Base-by-base conservation (phyloP, 2,888 invertebrate species). In the Drosophila lutescens region DNA sequence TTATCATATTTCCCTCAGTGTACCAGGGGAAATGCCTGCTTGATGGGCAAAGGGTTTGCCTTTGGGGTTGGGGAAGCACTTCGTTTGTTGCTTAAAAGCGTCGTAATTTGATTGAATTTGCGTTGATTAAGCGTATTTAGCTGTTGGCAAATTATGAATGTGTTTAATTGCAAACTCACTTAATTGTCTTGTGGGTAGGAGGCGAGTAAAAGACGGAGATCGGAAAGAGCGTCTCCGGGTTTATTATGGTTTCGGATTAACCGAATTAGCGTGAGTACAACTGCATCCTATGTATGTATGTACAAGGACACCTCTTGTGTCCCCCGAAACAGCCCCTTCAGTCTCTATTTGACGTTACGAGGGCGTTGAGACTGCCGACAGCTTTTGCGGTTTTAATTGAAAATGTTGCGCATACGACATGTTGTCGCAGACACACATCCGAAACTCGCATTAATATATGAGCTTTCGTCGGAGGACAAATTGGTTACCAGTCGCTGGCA, bases 101-200 rank as follows among this genome's bases (percentile, higher is more conserved):
- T 74, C 66, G 74, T 82, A 88, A 80, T 86, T 88, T 86, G 80
- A 86, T 86, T 88, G 80, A 85, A 84, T 88, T 86, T 84, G 74
- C 80, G 76, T 78, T 81, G 87, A 88, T 88, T 84, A 86, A 80
- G 79, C 77, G 75, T 80, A 82, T 86, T 82, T 82, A 76, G 82
- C 89, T 77, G 63, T 76, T 76, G 79, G 88, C 76, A 80, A 80
- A 78, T 86, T 88, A 88, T 86, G 73, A 76, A 79, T 79, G 86
- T 78, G 72, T 74, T 74, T 76, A 88, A 78, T 79, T 81, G 82
- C 66, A 77, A 82, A 83, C 74, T 74, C 74, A 68, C 74, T 85
- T 79, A 87, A 87, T 83, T 83, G 85, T 77, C 71, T 77, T 69
- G 53, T 57, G 70, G 55, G 34, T 40, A 32, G 51, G 23, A 36